Base-by-base conservation (phyloP, 2,797 vertebrate species). In the Anomalospiza imberbis region DNA sequence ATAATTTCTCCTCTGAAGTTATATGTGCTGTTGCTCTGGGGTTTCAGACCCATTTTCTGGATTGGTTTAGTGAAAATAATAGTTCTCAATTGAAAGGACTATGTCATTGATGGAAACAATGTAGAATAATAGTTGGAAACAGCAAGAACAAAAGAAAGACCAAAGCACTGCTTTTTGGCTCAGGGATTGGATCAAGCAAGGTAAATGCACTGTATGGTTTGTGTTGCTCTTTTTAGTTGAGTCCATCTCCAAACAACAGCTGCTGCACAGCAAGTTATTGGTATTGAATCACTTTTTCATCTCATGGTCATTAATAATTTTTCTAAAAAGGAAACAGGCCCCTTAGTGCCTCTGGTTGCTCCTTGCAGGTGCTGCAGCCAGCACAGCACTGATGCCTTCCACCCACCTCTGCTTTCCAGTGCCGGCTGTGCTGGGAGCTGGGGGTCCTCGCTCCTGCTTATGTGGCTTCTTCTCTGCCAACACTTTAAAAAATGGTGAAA, bases 281-380 rank as follows among this genome's bases (percentile, higher is more conserved):
- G 90, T 87, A 73, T 92, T 93, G 76, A 94, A 96, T 97, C 95
- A 91, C 89, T 96, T 97, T 91, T 81, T 62, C 89, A 77, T 85
- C 84, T 89, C 61, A 8, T 81, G 66, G 73, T 90, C 94, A 96
- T 97, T 97, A 98, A 97, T 97, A 97, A 97, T 95, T 96, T 95
- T 78, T 76, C 85, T 95, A 89, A 97, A 97, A 97, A 93, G 94
- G 91, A 95, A 97, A 85, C n/a, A 74, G 40, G 54, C 45, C 47
- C 62, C 47, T 95, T 70, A 67, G 91, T 89, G 70, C 68, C 29
- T 32, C 91, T 84, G 91, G 50, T 77, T 95, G 74, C 42, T 95
- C 78, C 79, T 89, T 51, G 63, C 85, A 70, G 42, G 51, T 32
- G 48, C 93, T 81, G 80, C 60, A 57, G 80, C 62, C 6, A 4